Percentiles rank a stretch among this genome's conserved stretches.
Evolutionary conservation across 1,140 invertebrate genomes (phyloP).

Genomic region (Chymomyza costata): DNA sequence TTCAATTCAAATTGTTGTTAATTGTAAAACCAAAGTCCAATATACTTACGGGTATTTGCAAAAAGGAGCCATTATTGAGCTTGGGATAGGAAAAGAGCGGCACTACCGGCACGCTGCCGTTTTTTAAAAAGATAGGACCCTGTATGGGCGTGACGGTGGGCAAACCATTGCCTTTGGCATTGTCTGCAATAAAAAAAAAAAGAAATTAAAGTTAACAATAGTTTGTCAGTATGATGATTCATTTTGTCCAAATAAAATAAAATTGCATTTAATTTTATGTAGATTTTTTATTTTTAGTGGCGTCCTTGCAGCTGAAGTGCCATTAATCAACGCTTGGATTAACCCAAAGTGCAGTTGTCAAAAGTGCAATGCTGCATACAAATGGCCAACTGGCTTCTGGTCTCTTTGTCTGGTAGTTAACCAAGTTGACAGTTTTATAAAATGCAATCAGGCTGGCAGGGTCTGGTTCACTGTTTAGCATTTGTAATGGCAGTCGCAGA

Average conservation of each 20-base stretch:
- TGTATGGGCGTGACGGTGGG: conserved; percentile 85
- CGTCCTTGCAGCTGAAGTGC: not conserved
- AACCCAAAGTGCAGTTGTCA: conserved; percentile 19
- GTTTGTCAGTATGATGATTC: too few species aligned
- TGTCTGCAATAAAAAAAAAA: conserved; percentile 31
- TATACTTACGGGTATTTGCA: conserved; percentile 89
- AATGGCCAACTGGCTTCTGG: conserved; percentile 20
- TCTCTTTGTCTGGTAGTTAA: conserved; percentile 35
- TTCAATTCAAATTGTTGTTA: too few species aligned
- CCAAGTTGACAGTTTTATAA: conserved; percentile 41
- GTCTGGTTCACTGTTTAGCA: conserved; percentile 50
- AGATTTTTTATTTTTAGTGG: too few species aligned
- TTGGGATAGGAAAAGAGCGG: conserved; percentile 89
- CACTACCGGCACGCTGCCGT: conserved; percentile 87
- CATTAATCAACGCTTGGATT: conserved; percentile 43
- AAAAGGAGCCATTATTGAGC: conserved; percentile 87
- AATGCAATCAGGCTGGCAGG: conserved; percentile 41
- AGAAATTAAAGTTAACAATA: not conserved
- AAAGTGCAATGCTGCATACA: conserved; percentile 42
- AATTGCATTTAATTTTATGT: too few species aligned
- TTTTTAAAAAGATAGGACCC: conserved; percentile 86
- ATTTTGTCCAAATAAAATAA: too few species aligned
- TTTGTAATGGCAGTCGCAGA: conserved; percentile 49
- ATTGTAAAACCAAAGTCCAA: not conserved
- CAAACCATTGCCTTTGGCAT: conserved; percentile 48